Evolutionary conservation across 2,113 vertebrate genomes (phyloP), one percentile per base, ranked within the genome.

Genomic region (Hyla sarda): DNA sequence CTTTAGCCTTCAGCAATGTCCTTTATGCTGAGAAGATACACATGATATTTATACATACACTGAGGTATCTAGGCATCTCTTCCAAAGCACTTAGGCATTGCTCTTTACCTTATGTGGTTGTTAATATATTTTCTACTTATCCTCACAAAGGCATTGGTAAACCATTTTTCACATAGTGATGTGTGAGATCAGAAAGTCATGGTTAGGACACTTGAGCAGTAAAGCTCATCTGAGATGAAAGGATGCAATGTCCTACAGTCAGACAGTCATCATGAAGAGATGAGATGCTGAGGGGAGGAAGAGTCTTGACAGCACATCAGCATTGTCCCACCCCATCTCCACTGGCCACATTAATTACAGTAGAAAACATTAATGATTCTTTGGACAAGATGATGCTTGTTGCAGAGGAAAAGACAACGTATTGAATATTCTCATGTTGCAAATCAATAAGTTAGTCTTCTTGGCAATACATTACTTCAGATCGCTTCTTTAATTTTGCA

Each of bases 161-260:
- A 28, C 21, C 25, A 11, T 62, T n/a, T 12, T 28, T 62, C n/a
- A 62, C 58, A 62, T 62, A 13, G n/a, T 8, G 21, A 58, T 58
- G 54, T 73, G 41, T 47, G 34, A 47, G 71, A 73, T 45, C 71
- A 73, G 19, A 71, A 71, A 71, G 21, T 34, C 37, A 73, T 37
- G 0, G 17, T 75, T 48, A 47, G 72, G 45, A 48, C 41, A 48
- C 41, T 48, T n/a, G 41, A 45, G n/a, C 17, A 45, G 23, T 47
- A 45, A 11, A 47, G 72, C 72, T 74, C 23, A 28, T 67, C 62
- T 30, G 25, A 30, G 62, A 32, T 67, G 13, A 62, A 23, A 62
- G 58, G n/a, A 25, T 62, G n/a, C 2, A 12, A 6, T 3, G 4
- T 12, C 2, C 2, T 62, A 11, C 10, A 25, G n/a, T 62, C 10